phyloP scores from a whole-genome alignment of 2,113 vertebrate species.

The Phaethon lepturus region DNA sequence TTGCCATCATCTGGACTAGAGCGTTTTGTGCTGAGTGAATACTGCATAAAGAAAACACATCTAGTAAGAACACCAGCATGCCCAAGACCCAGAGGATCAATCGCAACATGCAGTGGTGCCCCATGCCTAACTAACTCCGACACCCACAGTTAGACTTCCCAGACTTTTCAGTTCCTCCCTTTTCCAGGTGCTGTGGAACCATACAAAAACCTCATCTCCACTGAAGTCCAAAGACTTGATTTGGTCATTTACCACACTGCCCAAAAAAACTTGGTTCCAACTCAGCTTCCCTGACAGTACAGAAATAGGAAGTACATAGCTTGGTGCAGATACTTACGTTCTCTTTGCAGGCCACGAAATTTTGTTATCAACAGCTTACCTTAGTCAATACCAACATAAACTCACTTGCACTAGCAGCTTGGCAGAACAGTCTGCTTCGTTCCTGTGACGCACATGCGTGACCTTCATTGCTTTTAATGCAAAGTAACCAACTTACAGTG shows the following conservation, averaged over 20 bases:
- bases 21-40: slow-evolving; percentile 93
- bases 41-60: slow-evolving; percentile 73
- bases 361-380: not conserved
- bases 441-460: rapidly evolving
- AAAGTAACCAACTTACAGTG: slow-evolving; percentile 77
- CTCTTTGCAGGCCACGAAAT: not conserved
- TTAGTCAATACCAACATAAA: not conserved
- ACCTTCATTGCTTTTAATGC: not conserved
- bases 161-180: not conserved
- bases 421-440: not conserved
- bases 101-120: rapidly evolving
- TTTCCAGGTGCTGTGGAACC: not conserved
- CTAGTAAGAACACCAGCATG: rapidly evolving
- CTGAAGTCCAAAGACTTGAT: not conserved
- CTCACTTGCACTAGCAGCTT: rapidly evolving
- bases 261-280: not conserved
- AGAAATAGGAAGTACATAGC: not conserved
- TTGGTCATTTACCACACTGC: not conserved
- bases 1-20: slow-evolving; percentile 93
- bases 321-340: not conserved
- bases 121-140: not conserved
- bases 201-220: not conserved
- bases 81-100: not conserved
- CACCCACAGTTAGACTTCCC: not conserved
- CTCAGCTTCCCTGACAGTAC: not conserved